Base-by-base conservation (phyloP, 2,888 invertebrate species). In the Empis livida region DNA sequence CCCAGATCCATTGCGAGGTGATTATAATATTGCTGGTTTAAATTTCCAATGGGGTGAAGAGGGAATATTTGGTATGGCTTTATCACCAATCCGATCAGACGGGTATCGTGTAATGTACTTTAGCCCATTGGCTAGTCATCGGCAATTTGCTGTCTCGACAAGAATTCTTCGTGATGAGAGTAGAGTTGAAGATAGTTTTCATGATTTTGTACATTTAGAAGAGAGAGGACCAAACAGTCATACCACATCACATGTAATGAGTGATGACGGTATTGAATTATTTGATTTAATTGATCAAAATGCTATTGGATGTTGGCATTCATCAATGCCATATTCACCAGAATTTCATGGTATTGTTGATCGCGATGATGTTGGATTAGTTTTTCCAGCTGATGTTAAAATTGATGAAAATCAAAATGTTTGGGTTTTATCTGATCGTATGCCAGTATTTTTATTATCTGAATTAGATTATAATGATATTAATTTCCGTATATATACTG, bases 11-110 rank as follows among this genome's bases (percentile, higher is more conserved):
- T 67, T 88, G 5, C 73, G 77, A 14, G 85, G 86, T 8, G 84
- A 87, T 59, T 87, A 80, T 64, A 84, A 82, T 59, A 78, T 86
- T 51, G 85, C 79, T 6, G 86, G 87, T 0, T 67, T 88, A 11
- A 87, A 87, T 63, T 88, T 87, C 75, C 87, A 88, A 64, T 90
- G 89, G 89, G 79, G 78, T 20, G 79, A 80, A 54, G 89, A 87
- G 67, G 86, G 85, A 13, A 81, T 87, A 51, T 88, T 88, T 55
- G 88, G 88, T 2, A 79, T 87, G 65, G 76, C 83, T 1, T 63
- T 87, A 2, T 80, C 85, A 0, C 80, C 86, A 0, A 61, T 75
- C 6, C 76, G 79, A 14, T 57, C 70, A 10, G 80, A 83, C 58
- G 85, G 86, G 15, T 83, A 70, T 59, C 77, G 83, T 56, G 80